phyloP scores from a whole-genome alignment of 2,888 invertebrate genomes.

The Conchocele bisecta region DNA sequence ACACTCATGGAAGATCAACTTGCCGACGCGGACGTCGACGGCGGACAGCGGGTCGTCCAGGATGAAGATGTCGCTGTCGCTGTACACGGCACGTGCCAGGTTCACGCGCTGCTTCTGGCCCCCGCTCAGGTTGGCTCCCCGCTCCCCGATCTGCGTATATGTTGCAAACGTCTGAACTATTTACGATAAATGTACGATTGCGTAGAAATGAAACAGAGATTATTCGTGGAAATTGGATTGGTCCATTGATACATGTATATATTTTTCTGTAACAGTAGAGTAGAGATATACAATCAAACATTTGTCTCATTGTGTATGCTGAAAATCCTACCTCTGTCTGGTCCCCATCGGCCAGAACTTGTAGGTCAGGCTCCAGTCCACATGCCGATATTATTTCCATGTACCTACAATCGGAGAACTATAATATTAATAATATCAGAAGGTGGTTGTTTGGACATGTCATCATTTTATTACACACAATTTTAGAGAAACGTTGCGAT shows the following conservation, averaged over 20 bases:
- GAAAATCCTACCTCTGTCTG: conserved; percentile 84
- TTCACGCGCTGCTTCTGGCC: conserved; percentile 73
- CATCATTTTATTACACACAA: too few species aligned
- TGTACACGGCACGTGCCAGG: conserved; percentile 70
- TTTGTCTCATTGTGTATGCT: too few species aligned
- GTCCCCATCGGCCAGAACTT: conserved; percentile 85
- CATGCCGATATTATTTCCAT: conserved; percentile 84
- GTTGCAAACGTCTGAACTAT: too few species aligned
- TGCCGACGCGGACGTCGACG: conserved; percentile 67
- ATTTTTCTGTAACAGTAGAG: too few species aligned
- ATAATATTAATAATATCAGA: neutral
- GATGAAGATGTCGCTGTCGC: conserved; percentile 66
- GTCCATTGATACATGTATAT: too few species aligned
- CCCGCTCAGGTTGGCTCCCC: conserved; percentile 69
- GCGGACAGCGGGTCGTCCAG: conserved; percentile 72
- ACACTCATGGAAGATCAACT: conserved; percentile 63
- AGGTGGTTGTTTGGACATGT: too few species aligned
- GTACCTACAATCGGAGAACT: conserved; percentile 80
- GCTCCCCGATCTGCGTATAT: conserved; percentile 69
- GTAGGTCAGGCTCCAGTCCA: conserved; percentile 85
- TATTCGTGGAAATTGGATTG: too few species aligned
- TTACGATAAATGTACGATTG: too few species aligned
- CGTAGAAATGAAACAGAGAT: too few species aligned
- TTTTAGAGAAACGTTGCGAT: too few species aligned
- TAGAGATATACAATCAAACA: too few species aligned